Base-by-base conservation (phyloP, 2,113 vertebrate species). In the Eurystomus gularis region DNA sequence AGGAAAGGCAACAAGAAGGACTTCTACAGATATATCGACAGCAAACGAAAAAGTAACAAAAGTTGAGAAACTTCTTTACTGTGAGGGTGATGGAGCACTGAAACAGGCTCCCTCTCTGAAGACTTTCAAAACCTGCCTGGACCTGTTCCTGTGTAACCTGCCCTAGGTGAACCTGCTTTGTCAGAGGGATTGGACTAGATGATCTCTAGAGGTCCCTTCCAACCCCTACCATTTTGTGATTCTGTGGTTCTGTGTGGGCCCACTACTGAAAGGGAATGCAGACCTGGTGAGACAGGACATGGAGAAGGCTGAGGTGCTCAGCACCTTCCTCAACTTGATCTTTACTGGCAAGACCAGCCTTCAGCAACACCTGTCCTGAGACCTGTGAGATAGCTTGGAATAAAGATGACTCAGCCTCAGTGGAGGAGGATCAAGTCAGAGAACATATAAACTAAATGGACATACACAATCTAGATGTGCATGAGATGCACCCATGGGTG, bases 191-290 rank as follows among this genome's bases (percentile, higher is more conserved):
- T n/a, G n/a, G n/a, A n/a, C n/a, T n/a, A n/a, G n/a, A n/a, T n/a
- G n/a, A n/a, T n/a, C n/a, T n/a, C n/a, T n/a, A n/a, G n/a, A n/a
- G n/a, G n/a, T n/a, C n/a, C n/a, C n/a, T n/a, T n/a, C n/a, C n/a
- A n/a, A n/a, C n/a, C n/a, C n/a, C n/a, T n/a, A n/a, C n/a, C n/a
- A n/a, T n/a, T n/a, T n/a, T n/a, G n/a, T n/a, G n/a, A n/a, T n/a
- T n/a, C n/a, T n/a, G n/a, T n/a, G n/a, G n/a, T n/a, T n/a, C n/a
- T n/a, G n/a, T n/a, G 44, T 65, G 55, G 25, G 7, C 39, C 12
- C 0, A 0, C 21, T 51, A 28, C 16, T 23, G 42, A 42, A 51
- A 9, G 26, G 42, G 17, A 88, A 26, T 16, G 23, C 13, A 11
- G 18, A 71, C 9, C 24, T 68, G 29, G 9, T 65, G 40, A 65